Evolutionary conservation across 1,140 invertebrate genomes (phyloP).

Genomic region (Oedothorax gibbosus): DNA sequence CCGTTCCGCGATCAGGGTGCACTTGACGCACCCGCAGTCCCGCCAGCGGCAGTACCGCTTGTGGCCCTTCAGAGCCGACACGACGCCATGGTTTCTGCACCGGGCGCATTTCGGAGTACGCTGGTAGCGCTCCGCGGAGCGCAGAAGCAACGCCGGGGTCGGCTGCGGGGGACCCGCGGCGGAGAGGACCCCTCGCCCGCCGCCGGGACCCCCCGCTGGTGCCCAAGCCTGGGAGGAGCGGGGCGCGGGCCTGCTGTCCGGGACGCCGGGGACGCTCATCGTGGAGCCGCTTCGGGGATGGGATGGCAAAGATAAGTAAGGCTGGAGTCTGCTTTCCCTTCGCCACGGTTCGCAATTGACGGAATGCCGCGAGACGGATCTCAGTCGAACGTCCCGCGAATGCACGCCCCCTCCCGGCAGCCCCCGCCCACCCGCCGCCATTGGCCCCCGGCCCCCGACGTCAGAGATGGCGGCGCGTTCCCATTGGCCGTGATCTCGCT

Average conservation of each 20-base stretch:
- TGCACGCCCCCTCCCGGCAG: not conserved
- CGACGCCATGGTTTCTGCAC: constrained; percentile 97
- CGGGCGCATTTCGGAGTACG: constrained; percentile 98
- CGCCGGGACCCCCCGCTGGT: constrained; percentile 11
- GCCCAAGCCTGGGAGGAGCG: constrained; percentile 56
- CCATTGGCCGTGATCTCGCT: constrained; percentile 11
- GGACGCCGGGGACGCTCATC: constrained; percentile 38
- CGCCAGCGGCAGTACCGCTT: constrained; percentile 97
- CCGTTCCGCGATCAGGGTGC: constrained; percentile 96
- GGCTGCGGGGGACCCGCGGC: constrained; percentile 45
- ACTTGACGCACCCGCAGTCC: constrained; percentile 97
- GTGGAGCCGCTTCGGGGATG: not conserved
- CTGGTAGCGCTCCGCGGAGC: constrained; percentile 91
- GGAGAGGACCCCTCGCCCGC: constrained; percentile 8
- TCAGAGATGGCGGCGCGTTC: constrained; percentile 8
- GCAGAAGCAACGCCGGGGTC: constrained; percentile 72
- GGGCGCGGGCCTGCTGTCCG: constrained; percentile 20
- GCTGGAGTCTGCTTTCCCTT: no score
- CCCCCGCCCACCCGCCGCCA: not conserved
- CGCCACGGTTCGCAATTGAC: no score
- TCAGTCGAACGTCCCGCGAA: constrained; percentile 50
- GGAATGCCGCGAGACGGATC: not conserved
- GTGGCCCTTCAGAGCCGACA: constrained; percentile 95
- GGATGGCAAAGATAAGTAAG: no score
- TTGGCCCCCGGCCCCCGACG: not conserved